Evolutionary conservation across 2,113 vertebrate genomes (phyloP), one percentile per base, ranked within the genome.

Genomic region (Vidua chalybeata): DNA sequence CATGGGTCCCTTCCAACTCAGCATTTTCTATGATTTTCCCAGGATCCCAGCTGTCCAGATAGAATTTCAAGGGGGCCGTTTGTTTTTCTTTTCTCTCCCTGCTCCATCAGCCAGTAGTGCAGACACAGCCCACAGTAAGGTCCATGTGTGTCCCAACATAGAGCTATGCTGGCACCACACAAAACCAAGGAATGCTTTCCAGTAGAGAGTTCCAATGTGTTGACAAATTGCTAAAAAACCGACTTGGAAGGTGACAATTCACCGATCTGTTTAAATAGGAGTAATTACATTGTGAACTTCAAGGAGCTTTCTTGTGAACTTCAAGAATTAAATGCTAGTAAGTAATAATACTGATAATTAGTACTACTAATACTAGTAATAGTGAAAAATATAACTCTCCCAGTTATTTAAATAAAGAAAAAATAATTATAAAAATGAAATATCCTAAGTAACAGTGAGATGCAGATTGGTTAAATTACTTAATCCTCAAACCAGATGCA

Each of bases 21-120:
- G 45, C 17, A 61, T 77, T 52, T 86, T 51, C 31, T 27, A 3
- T 59, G 26, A 43, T 59, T 77, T 68, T 52, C 17, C 21, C 72
- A 16, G 48, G 8, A 28, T 24, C 45, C n/a, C 2, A 2, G 39
- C 3, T 7, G 22, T n/a, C 30, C 52, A n/a, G 51, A 1, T 14
- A n/a, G 59, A 59, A 69, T 64, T 87, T 13, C 54, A 55, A 49
- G 8, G 43, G 28, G 4, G 5, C 7, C 68, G 1, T 24, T 58
- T 58, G 56, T 58, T 77, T 48, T 81, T 43, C 3, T 45, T 77
- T 73, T 63, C 23, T 3, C 2, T 41, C 45, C 37, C 52, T 51
- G 52, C 41, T 63, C 46, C 23, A 45, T 27, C 33, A 67, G 31
- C 23, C 52, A 30, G 20, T 33, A n/a, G 35, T 11, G 18, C 75